Conservation (phyloP, 2,888 invertebrate species). For the Drosophila imparisetae region DNA sequence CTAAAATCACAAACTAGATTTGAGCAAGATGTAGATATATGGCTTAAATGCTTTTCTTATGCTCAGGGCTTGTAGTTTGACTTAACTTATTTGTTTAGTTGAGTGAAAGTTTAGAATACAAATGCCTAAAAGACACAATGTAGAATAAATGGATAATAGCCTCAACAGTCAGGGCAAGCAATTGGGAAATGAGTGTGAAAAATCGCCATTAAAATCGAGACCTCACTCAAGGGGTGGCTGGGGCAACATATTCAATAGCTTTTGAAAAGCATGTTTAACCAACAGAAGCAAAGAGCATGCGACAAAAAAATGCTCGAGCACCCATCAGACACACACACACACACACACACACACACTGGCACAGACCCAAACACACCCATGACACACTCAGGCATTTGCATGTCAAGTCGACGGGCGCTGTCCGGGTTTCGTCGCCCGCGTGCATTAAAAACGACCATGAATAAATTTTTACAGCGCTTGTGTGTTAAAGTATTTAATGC, state of each 20-base stretch:
- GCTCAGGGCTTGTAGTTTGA: background rate
- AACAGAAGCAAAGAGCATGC: constrained; percentile 44
- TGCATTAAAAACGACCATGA: constrained; percentile 77
- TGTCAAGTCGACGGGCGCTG: constrained; percentile 66
- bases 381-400: constrained; percentile 61
- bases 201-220: constrained; percentile 66
- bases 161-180: constrained; percentile 13
- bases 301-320: constrained; percentile 54
- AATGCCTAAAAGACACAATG: background rate
- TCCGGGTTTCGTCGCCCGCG: constrained; percentile 42
- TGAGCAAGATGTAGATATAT: background rate
- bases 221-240: constrained; percentile 25
- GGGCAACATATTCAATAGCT: constrained; percentile 75
- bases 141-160: constrained; percentile 14
- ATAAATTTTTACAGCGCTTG: constrained; percentile 77
- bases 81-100: background rate
- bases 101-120: background rate
- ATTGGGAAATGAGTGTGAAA: constrained; percentile 68
- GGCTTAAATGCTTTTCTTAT: background rate
- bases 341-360: background rate
- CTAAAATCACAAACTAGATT: background rate
- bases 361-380: constrained; percentile 16
- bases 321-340: constrained; percentile 32
- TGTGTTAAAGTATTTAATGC: constrained; percentile 80
- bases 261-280: constrained; percentile 75